Base-by-base conservation (phyloP, 1,140 invertebrate genomes). In the Sarcophaga peregrina region DNA sequence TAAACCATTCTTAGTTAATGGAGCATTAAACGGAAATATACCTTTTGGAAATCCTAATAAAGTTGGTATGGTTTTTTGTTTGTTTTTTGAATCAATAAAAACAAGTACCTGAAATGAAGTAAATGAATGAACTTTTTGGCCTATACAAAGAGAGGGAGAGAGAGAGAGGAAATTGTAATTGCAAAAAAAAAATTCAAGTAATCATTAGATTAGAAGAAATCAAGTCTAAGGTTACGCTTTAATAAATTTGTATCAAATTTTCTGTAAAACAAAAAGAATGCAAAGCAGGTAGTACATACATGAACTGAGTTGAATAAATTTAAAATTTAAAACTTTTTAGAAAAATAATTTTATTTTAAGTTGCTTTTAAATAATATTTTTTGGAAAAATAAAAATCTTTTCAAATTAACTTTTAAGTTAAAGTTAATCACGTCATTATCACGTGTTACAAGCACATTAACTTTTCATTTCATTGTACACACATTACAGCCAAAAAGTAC, bases 381-480 rank as follows among this genome's bases (percentile, higher is more conserved):
- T 37, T 37, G 25, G 4, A 37, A 37, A 37, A 37, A 37, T 25
- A 68, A 68, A n/a, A 68, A 25, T 20, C 6, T 20, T 8, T 68
- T 8, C 17, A 68, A 68, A 25, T 25, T 20, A 20, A 20, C 62
- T 20, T 68, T 8, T 46, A 76, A 37, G 74, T 50, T 76, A 47
- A 47, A 58, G 86, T 87, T 88, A 88, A 88, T 88, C 87, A 88
- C 87, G 87, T 88, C 87, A 88, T 88, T 88, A 88, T 88, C 87
- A 88, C 87, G 87, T 88, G 87, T 88, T 88, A 87, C 88, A 88
- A 87, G 85, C 85, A 87, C 87, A 88, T 88, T 88, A 88, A 87
- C 85, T 86, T 58, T 58, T 58, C 13, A 58, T 58, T 58, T 5
- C 62, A 8, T 25, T n/a, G 62, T 68, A 9, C 62, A 68, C n/a